These are phyloP conservation scores for Listronotus oregonensis DNA, from an alignment of 1,140 invertebrate genomes.

Conservation along the genomic window DNA sequence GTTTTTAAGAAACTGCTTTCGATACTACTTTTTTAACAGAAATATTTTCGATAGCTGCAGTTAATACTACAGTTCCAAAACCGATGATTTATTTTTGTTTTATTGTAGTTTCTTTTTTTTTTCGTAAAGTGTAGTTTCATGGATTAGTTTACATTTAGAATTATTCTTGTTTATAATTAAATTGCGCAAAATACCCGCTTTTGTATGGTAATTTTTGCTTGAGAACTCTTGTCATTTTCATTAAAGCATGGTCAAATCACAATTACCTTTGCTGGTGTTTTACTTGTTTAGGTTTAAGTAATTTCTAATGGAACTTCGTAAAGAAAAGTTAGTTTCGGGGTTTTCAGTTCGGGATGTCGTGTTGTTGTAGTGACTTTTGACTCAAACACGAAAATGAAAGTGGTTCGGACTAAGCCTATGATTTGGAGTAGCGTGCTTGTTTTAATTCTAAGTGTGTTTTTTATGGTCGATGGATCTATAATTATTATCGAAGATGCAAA, in stretches of 20 bases:
- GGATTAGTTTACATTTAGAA: too few relatives aligned
- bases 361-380: background rate
- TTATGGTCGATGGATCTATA: slow-evolving; percentile 40
- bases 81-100: too few relatives aligned
- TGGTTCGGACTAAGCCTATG: slow-evolving; percentile 10
- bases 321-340: too few relatives aligned
- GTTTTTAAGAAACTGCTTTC: background rate
- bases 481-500: slow-evolving; percentile 54
- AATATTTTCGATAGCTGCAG: too few relatives aligned
- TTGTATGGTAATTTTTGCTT: slow-evolving; percentile 31
- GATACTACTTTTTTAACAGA: background rate
- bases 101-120: too few relatives aligned
- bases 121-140: too few relatives aligned
- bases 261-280: background rate
- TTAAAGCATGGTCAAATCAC: slow-evolving; percentile 21
- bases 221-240: slow-evolving; percentile 27
- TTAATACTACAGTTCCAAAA: too few relatives aligned
- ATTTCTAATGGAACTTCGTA: background rate
- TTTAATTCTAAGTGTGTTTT: slow-evolving; percentile 25
- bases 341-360: too few relatives aligned
- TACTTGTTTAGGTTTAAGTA: background rate
- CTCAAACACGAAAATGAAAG: slow-evolving; percentile 8
- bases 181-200: slow-evolving; percentile 27
- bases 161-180: background rate
- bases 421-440: slow-evolving; percentile 29